phyloP scores from a whole-genome alignment of 2,113 vertebrate species.

The Poeciliopsis prolifica region DNA sequence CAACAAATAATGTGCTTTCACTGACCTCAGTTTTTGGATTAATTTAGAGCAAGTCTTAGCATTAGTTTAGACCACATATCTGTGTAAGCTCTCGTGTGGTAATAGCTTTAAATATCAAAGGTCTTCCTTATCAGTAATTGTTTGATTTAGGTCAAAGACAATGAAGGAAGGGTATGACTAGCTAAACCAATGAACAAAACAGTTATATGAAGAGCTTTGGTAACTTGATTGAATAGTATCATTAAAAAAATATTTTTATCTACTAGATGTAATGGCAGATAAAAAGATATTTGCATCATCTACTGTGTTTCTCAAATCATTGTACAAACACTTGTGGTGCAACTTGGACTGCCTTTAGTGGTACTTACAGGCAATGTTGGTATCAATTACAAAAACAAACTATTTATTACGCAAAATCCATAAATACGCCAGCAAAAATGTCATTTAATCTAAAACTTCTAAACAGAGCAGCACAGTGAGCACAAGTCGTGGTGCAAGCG shows the following conservation, averaged over 20 bases:
- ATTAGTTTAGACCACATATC: neutral
- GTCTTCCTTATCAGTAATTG: slow-evolving; percentile 27
- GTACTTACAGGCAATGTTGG: neutral
- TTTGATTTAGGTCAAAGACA: slow-evolving; percentile 37
- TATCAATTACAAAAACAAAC: neutral
- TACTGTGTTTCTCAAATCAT: too few species aligned
- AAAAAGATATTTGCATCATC: neutral
- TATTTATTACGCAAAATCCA: neutral
- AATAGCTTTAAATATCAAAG: slow-evolving; percentile 55
- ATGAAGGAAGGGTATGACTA: neutral
- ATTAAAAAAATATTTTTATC: neutral
- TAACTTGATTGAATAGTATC: neutral
- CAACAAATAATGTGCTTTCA: neutral
- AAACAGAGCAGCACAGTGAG: neutral
- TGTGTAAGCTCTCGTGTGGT: neutral
- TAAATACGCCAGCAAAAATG: neutral
- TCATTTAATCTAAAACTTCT: neutral
- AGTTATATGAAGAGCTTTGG: neutral
- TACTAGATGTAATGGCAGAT: neutral
- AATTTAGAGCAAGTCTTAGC: neutral
- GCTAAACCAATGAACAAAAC: neutral
- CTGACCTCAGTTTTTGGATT: neutral
- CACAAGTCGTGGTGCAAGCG: neutral
- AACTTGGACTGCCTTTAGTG: too few species aligned
- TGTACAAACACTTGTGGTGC: too few species aligned